Conservation (phyloP, 2,113 vertebrate genomes). For the Sturnus vulgaris region DNA sequence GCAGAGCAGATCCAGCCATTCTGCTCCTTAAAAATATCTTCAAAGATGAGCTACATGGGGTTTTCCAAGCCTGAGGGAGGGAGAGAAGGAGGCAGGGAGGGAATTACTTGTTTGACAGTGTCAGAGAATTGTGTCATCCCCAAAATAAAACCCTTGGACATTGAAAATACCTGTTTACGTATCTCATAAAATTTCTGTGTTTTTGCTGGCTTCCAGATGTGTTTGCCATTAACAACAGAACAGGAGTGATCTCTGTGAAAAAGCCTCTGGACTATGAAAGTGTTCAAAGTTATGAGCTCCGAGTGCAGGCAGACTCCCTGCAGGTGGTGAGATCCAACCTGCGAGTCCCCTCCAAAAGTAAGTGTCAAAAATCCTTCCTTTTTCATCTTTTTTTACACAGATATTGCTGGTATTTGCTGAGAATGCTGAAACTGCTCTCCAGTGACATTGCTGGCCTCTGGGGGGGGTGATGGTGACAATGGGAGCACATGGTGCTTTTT, state of each 20-base stretch:
- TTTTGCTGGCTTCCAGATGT: slow-evolving; percentile 71
- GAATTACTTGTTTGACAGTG: background rate
- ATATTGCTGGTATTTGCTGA: background rate
- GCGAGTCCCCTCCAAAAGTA: slow-evolving; percentile 88
- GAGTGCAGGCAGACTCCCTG: slow-evolving; percentile 88
- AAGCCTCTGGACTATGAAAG: slow-evolving; percentile 85
- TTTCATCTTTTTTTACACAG: too few species aligned
- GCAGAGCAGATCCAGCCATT: background rate
- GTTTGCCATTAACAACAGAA: slow-evolving; percentile 84
- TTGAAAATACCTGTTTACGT: background rate
- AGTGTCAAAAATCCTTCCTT: slow-evolving; percentile 27
- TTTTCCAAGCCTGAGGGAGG: background rate
- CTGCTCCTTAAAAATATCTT: background rate
- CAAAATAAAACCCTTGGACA: background rate
- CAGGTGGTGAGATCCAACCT: slow-evolving; percentile 81
- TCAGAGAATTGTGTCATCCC: background rate
- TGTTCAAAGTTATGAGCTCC: slow-evolving; percentile 78
- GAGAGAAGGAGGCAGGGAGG: background rate
- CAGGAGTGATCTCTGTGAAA: slow-evolving; percentile 81
- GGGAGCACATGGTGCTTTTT: fast-evolving
- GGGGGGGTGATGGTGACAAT: fast-evolving
- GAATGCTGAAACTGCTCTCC: too few species aligned
- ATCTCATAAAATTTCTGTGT: background rate
- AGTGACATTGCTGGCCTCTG: background rate
- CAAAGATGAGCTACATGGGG: fast-evolving